Percentiles rank a stretch among this genome's conserved stretches.
phyloP scores from a whole-genome alignment of 2,888 invertebrate genomes.

The Buathra laborator region DNA sequence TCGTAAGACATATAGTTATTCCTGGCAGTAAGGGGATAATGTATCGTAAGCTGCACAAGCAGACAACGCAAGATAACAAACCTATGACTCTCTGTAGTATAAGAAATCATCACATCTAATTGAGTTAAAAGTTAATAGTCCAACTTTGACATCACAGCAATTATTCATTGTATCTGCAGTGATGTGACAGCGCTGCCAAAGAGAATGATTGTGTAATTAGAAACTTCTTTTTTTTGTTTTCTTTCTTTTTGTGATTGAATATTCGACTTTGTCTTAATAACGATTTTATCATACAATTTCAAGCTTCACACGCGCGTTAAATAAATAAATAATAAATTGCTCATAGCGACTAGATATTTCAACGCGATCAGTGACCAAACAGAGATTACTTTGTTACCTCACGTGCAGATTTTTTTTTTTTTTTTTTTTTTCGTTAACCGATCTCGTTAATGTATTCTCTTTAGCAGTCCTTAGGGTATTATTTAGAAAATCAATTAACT shows the following conservation, averaged over 20 bases:
- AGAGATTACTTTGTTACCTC: not conserved
- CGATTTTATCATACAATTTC: not conserved
- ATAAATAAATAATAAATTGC: constrained; percentile 45
- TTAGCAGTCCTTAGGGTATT: constrained; percentile 69
- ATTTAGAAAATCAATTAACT: constrained; percentile 67
- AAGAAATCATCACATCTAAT: constrained; percentile 46
- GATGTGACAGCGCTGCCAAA: constrained; percentile 61
- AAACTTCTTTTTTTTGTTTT: not conserved
- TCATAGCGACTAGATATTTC: constrained; percentile 63
- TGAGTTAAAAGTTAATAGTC: constrained; percentile 37
- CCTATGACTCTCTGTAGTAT: constrained; percentile 42
- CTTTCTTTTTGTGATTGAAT: not conserved
- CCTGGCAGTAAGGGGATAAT: constrained; percentile 49
- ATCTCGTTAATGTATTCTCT: constrained; percentile 62
- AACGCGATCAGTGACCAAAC: constrained; percentile 25
- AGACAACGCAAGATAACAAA: constrained; percentile 58
- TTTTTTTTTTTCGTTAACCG: constrained; percentile 8
- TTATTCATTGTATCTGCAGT: constrained; percentile 45
- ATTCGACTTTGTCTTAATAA: not conserved
- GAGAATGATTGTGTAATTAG: constrained; percentile 49
- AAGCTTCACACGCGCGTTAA: constrained; percentile 17
- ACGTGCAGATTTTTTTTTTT: constrained; percentile 5
- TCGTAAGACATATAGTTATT: constrained; percentile 42
- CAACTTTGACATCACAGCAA: constrained; percentile 53
- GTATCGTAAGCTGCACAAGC: constrained; percentile 58